A percentile compares a stretch with the other conserved stretches of the same genome.
These are phyloP conservation scores for Petrocephalus schoutedeni DNA, from an alignment of 2,797 vertebrate species.

Conservation along the genomic window DNA sequence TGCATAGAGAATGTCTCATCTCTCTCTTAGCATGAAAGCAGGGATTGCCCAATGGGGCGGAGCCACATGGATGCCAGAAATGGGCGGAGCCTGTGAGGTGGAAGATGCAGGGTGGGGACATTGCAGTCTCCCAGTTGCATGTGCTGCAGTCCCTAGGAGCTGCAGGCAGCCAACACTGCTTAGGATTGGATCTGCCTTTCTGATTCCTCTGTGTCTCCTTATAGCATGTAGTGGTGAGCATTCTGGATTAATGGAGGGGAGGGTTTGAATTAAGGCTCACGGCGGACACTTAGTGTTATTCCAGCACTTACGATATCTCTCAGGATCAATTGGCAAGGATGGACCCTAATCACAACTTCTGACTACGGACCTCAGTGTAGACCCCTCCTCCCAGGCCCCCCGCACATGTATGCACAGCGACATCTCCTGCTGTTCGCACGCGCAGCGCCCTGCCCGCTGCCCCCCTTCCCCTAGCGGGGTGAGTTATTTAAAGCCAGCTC, in stretches of 20 bases:
- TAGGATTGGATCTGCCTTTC: not conserved
- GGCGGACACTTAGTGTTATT: not conserved
- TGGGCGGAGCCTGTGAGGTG: not conserved
- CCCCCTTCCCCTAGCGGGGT: constrained; percentile 64
- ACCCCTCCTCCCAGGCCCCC: not conserved
- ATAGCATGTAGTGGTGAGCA: not conserved
- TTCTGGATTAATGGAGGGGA: not conserved
- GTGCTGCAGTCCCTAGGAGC: not conserved
- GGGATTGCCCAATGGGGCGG: not conserved
- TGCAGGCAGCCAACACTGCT: not conserved
- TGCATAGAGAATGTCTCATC: not conserved
- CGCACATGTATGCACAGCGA: constrained; percentile 1
- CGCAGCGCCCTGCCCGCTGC: constrained; percentile 53
- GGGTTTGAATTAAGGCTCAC: not conserved
- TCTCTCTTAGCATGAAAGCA: not conserved
- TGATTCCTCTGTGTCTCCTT: no score
- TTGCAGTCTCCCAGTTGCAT: not conserved
- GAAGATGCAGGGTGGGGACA: not conserved
- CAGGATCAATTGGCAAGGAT: not conserved
- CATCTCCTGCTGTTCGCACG: not conserved
- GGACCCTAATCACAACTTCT: not conserved
- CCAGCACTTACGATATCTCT: not conserved
- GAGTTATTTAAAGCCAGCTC: constrained; percentile 74
- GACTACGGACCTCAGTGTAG: not conserved
- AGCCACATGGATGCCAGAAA: not conserved